Evolutionary conservation across 2,797 vertebrate species (phyloP), one percentile per base, ranked within the genome.

Genomic region (Pangasius macronema): DNA sequence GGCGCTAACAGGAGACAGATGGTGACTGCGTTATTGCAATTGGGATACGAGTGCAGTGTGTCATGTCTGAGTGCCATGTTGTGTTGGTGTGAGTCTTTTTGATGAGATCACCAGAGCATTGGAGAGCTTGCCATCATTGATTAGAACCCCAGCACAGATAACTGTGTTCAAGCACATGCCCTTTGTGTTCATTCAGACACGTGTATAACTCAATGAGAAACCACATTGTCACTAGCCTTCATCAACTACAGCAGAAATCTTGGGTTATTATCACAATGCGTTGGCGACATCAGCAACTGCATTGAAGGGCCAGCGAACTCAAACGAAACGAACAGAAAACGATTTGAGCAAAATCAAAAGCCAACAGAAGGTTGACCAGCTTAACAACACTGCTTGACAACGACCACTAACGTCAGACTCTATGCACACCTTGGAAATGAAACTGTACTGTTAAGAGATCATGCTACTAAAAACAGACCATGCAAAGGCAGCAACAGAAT

Each of bases 151-250:
- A 92, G 91, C 89, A 90, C 87, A 86, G 81, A 91, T 90, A 91
- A 92, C 86, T 90, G 83, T 93, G 90, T 93, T 92, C 89, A 93
- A 94, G 91, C 86, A 83, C 80, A 63, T 91, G 91, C 90, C 88
- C 90, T 93, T 90, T 90, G 90, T 92, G 91, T 89, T 90, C 89
- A 91, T 91, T 89, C 88, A 91, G 91, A 88, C 89, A 91, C 91
- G 83, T 90, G 80, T 91, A 89, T 91, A 89, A 90, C 92, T 92
- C 92, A 96, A 96, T 95, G 95, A 96, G 96, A 96, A 97, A 96
- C 95, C 95, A 96, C 95, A 96, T 96, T 95, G 93, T 95, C 94
- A 92, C 94, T 94, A 95, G 92, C 93, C 88, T 91, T 94, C 92
- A 92, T 94, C 93, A 92, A 94, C 94, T 96, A 95, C 92, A 93